These are phyloP conservation scores for Ethmia dodecea DNA, from an alignment of 2,888 invertebrate genomes.

Conservation along the genomic window DNA sequence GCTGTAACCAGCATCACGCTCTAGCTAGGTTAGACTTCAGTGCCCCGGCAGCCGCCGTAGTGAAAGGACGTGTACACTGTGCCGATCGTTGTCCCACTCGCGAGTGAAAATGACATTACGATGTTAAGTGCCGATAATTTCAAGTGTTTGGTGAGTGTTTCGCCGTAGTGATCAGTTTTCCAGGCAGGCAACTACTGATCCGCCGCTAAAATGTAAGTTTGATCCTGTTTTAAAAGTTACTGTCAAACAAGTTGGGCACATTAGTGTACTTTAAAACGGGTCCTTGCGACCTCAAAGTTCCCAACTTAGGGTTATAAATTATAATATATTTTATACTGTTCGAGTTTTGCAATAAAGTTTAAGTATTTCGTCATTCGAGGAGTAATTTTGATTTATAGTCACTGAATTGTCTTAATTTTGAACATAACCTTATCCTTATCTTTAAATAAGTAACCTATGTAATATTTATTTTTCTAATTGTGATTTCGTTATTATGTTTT, in stretches of 20 bases:
- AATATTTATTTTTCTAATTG: no score
- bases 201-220: slow-evolving; percentile 41
- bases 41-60: slow-evolving; percentile 58
- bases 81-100: slow-evolving; percentile 30
- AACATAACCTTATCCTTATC: no score
- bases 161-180: slow-evolving; percentile 28
- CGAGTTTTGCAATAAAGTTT: slow-evolving; percentile 5
- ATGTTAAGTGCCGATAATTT: slow-evolving; percentile 48
- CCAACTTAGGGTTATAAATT: slow-evolving; percentile 7
- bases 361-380: no score
- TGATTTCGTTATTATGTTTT: no score
- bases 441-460: no score
- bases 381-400: no score
- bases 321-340: slow-evolving; percentile 3
- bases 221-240: no score
- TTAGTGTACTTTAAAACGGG: slow-evolving; percentile 1
- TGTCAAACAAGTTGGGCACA: slow-evolving; percentile 18
- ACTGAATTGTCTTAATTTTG: no score
- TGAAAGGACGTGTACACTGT: slow-evolving; percentile 34
- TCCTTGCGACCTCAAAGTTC: slow-evolving; percentile 7
- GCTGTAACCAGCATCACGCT: slow-evolving; percentile 17
- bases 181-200: slow-evolving; percentile 20
- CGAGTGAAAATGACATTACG: slow-evolving; percentile 49
- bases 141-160: slow-evolving; percentile 49
- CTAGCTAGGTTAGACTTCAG: slow-evolving; percentile 34